Evolutionary conservation across 2,113 vertebrate genomes (phyloP).

Genomic region (Mugil cephalus): DNA sequence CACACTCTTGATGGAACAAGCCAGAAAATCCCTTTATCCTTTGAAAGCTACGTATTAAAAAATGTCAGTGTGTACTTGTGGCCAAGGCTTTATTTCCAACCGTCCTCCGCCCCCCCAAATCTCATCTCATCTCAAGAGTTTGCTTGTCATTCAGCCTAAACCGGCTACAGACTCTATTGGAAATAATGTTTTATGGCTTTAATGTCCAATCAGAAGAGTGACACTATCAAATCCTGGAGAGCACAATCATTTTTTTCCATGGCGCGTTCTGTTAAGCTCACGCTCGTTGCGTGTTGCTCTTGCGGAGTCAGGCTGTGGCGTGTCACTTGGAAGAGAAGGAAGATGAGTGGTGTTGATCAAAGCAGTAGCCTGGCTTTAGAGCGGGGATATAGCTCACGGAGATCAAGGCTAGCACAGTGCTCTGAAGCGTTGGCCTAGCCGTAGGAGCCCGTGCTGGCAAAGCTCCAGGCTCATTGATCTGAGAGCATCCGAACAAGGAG

Average conservation of each 20-base stretch:
- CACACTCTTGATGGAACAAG: too few species aligned
- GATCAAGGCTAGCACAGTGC: constrained; percentile 11
- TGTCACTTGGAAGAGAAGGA: background rate
- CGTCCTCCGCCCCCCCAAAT: too few species aligned
- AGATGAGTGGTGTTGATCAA: background rate
- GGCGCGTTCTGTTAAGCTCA: background rate
- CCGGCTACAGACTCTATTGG: too few species aligned
- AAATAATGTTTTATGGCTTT: too few species aligned
- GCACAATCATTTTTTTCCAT: too few species aligned
- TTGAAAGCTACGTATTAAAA: too few species aligned
- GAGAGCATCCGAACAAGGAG: constrained; percentile 52
- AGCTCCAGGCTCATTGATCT: constrained; percentile 60
- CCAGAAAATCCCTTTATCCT: too few species aligned
- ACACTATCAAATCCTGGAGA: background rate
- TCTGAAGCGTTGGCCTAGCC: constrained; percentile 8
- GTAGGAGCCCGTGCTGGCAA: constrained; percentile 21
- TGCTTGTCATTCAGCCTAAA: too few species aligned
- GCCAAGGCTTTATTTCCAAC: too few species aligned
- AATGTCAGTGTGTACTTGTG: too few species aligned
- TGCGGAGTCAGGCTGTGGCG: background rate
- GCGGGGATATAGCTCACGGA: background rate
- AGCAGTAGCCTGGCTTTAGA: background rate
- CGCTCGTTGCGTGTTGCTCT: background rate
- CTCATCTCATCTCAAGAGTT: too few species aligned
- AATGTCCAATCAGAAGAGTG: background rate